Base-by-base conservation (phyloP, 2,797 vertebrate genomes). In the Limnodromus scolopaceus region DNA sequence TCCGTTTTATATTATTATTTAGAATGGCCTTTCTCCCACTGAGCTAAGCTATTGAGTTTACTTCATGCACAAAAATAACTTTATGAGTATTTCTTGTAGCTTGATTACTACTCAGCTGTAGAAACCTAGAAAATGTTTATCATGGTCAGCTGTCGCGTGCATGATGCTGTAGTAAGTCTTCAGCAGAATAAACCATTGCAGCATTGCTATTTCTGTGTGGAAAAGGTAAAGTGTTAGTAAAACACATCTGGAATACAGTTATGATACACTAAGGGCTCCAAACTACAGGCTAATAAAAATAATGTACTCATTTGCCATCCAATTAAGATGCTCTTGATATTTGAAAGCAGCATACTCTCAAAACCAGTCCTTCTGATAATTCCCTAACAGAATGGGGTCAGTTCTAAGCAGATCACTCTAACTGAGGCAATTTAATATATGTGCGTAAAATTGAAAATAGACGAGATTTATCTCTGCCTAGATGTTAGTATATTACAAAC, bases 261-360 rank as follows among this genome's bases (percentile, higher is more conserved):
- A 38, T 22, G 54, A 34, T 60, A 84, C 3, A 16, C 57, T 71
- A 70, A 84, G 43, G 45, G 46, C 72, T 94, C 58, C 65, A 88
- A 45, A 93, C 45, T 88, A 63, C 53, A 84, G 48, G 25, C 32
- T 93, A 53, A 72, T 95, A 87, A 91, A 72, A 94, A 79, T 53
- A 79, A 82, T 82, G 77, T 70, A 43, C 11, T 88, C n/a, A 20
- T 76, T 90, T 87, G 32, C 85, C 70, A 76, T 72, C 23, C 46
- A 66, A 0, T 94, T 93, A 92, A 69, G 87, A 81, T 71, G 41
- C 30, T 84, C 16, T 78, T 75, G 64, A 43, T 92, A 78, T 46
- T 95, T 71, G 72, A n/a, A 95, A 89, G 74, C 32, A 79, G 43
- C 27, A 14, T 28, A 34, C 16, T 90, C 63, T 78, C 65, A 46